Evolutionary conservation across 2,113 vertebrate species (phyloP), one percentile per base, ranked within the genome.

Genomic region (Chionodraco myersi): DNA sequence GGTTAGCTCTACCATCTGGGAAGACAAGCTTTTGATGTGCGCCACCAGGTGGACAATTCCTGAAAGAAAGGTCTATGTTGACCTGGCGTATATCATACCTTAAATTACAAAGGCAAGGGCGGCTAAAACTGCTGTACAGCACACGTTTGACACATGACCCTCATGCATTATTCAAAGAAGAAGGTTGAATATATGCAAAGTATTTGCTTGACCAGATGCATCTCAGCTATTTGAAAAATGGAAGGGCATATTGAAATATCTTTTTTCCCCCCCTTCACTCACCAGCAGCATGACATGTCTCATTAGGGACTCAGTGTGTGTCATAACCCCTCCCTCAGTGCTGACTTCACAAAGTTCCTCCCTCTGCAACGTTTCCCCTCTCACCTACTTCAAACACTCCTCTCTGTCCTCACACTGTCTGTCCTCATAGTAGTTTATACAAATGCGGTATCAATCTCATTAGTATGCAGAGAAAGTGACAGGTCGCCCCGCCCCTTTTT

Each of bases 231-330:
- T 78, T 70, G 47, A 76, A 85, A 71, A 45, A 66, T 79, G 49
- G 56, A 26, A 49, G 34, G 15, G 49, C 44, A 64, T 72, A 67
- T 61, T 73, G n/a, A 73, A 64, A 79, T 75, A 70, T 73, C 21
- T 71, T 72, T 51, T 76, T 34, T 3, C 53, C 36, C 18, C 56
- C 67, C 30, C 11, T 70, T 12, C 70, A 77, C 65, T 72, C 63
- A 36, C 61, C 63, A 69, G 59, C 56, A 57, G 51, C 53, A 57
- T 75, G 81, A 76, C 78, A 87, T 57, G 77, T 85, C 75, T 77
- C 75, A 84, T 89, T 89, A 82, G 72, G 60, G 79, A 49, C 71
- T 87, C 79, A 79, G 70, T 72, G 59, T 76, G 75, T 72, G 76
- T 73, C 61, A 41, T 45, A 59, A 79, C 54, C 36, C 72, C 53